Conservation (phyloP, 2,113 vertebrate species). For the Acrocephalus kingi region DNA sequence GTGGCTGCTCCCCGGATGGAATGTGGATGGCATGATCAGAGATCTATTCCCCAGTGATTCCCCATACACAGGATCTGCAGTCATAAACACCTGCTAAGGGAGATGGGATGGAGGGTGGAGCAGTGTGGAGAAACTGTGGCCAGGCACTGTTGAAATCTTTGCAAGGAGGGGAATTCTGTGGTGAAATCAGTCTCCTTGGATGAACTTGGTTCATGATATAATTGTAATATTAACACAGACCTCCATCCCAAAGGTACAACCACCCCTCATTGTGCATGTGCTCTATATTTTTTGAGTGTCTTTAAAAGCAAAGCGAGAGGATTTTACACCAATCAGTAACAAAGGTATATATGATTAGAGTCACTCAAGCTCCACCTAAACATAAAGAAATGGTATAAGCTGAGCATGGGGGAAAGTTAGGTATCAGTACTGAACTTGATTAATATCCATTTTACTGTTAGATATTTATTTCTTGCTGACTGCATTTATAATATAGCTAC, state of each 20-base stretch:
- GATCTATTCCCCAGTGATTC: neutral
- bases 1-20: neutral
- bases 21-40: neutral
- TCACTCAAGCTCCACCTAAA: neutral
- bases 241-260: neutral
- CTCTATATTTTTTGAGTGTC: neutral
- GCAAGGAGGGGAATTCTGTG: neutral
- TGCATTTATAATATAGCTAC: neutral
- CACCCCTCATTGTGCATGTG: neutral
- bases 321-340: neutral
- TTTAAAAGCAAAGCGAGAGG: neutral
- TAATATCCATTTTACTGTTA: neutral
- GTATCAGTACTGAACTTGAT: neutral
- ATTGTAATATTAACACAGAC: neutral
- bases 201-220: neutral
- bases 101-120: neutral
- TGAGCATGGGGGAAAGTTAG: neutral
- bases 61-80: fast-evolving
- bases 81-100: neutral
- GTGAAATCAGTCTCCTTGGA: neutral
- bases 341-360: neutral
- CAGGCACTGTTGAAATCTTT: neutral
- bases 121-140: neutral
- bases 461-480: neutral
- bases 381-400: neutral